A percentile compares a stretch with the other conserved stretches of the same genome.
Conservation (phyloP, 2,888 invertebrate species). For the Netelia fuscicornis region DNA sequence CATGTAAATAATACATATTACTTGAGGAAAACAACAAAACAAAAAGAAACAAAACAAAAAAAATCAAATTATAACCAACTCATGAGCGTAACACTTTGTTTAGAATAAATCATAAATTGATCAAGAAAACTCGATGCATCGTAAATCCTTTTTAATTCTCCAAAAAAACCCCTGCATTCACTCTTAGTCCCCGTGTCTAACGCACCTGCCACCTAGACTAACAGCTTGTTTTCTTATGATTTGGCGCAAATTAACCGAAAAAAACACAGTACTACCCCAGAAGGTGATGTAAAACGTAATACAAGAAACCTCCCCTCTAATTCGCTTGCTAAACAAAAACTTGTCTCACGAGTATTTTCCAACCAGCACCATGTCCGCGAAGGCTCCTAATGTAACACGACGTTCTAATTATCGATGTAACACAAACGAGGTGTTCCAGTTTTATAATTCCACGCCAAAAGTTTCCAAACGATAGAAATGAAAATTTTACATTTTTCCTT, state of each 20-base stretch:
- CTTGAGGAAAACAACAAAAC: constrained; percentile 73
- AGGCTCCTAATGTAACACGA: background rate
- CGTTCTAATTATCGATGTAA: background rate
- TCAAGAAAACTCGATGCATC: constrained; percentile 78
- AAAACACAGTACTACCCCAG: constrained; percentile 76
- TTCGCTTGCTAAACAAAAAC: constrained; percentile 35
- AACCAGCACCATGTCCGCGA: constrained; percentile 25
- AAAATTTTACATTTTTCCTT: no score
- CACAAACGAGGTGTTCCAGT: background rate
- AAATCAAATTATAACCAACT: constrained; percentile 79
- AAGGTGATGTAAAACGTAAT: constrained; percentile 24
- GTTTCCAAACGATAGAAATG: background rate
- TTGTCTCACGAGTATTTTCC: constrained; percentile 33
- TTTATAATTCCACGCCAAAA: background rate
- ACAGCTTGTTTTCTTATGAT: constrained; percentile 80
- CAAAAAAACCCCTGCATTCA: constrained; percentile 28
- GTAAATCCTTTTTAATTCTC: constrained; percentile 68
- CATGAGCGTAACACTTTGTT: constrained; percentile 84
- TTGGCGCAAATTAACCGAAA: constrained; percentile 48
- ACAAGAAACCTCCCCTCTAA: background rate
- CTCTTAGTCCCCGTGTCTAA: constrained; percentile 45
- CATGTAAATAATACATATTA: constrained; percentile 82
- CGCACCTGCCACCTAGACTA: constrained; percentile 72
- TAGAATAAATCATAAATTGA: constrained; percentile 85
- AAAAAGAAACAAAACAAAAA: constrained; percentile 71